Conservation (phyloP, 2,888 invertebrate genomes). For the Epiblema foenella region DNA sequence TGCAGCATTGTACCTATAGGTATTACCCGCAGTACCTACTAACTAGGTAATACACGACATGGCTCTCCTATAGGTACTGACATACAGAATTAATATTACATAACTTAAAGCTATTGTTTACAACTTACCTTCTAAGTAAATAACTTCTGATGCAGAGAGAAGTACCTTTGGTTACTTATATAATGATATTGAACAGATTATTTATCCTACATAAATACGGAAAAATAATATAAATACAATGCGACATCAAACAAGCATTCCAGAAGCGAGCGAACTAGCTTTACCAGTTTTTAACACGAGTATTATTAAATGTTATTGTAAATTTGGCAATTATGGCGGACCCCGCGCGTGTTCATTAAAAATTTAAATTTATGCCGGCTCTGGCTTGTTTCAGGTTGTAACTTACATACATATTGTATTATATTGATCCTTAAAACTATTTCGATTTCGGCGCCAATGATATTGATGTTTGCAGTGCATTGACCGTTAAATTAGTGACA, state of each 20-base stretch:
- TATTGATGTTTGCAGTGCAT: slow-evolving; percentile 32
- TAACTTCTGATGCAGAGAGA: too few relatives aligned
- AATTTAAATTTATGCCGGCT: slow-evolving; percentile 35
- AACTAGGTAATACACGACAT: too few relatives aligned
- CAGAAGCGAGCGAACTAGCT: slow-evolving; percentile 65
- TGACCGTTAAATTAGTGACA: slow-evolving; percentile 37
- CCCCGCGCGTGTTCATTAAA: slow-evolving; percentile 31
- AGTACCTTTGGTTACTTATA: not conserved
- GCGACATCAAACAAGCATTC: slow-evolving; percentile 57
- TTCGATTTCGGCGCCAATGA: slow-evolving; percentile 46
- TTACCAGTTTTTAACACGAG: slow-evolving; percentile 68
- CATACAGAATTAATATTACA: too few relatives aligned
- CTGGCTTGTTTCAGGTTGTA: slow-evolving; percentile 29
- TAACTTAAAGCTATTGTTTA: too few relatives aligned
- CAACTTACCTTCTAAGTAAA: too few relatives aligned
- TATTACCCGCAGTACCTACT: too few relatives aligned
- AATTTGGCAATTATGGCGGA: slow-evolving; percentile 52
- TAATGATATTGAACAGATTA: not conserved
- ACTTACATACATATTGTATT: too few relatives aligned
- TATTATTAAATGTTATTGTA: slow-evolving; percentile 48
- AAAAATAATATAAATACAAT: slow-evolving; percentile 47
- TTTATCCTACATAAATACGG: too few relatives aligned
- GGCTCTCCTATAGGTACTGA: too few relatives aligned
- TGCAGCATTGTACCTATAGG: too few relatives aligned
- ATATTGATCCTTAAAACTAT: slow-evolving; percentile 34